Evolutionary conservation across 2,113 vertebrate species (phyloP), one percentile per base, ranked within the genome.

Genomic region (Corythoichthys haematopterus): DNA sequence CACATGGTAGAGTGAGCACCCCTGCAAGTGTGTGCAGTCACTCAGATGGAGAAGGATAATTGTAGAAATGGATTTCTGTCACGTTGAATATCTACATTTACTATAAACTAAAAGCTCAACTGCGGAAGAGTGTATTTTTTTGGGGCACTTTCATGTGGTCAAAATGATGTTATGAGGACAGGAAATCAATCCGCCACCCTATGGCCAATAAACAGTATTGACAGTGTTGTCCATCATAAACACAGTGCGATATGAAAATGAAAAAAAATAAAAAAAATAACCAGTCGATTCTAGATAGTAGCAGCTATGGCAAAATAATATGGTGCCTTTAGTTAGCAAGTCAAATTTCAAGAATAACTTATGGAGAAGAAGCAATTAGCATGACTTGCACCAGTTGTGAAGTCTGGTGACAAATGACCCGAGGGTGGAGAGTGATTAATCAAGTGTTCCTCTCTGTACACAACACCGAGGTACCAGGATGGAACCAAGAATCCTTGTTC

Each of bases 391-490:
- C 10, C 46, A 70, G 76, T 81, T 69, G 16, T 28, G 65, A 80
- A 65, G 71, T 66, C 45, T 43, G 63, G 73, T 79, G 91, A 92
- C 82, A 82, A 91, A 92, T 85, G 81, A 43, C 74, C 64, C 50
- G 11, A 64, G 76, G 83, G 70, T 63, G 37, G 71, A 80, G 71
- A 80, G 83, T 76, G 69, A 90, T 89, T 89, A 85, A 85, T 91
- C 91, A 85, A 64, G 1, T 55, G 50, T 53, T 74, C 62, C 64
- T 83, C 65, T 68, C 67, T 72, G 80, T 2, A 61, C 68, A 61
- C 75, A 77, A 77, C 81, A 11, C 13, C 76, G 90, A 91, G 86
- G 81, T 80, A 87, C 20, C 75, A 13, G 68, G 76, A 87, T 71
- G 80, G 82, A 90, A 76, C 88, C 78, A 72, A 85, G 65, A 75